These are phyloP conservation scores for Gymnopithys bicolor DNA, from an alignment of 2,797 vertebrate genomes.

Conservation along the genomic window DNA sequence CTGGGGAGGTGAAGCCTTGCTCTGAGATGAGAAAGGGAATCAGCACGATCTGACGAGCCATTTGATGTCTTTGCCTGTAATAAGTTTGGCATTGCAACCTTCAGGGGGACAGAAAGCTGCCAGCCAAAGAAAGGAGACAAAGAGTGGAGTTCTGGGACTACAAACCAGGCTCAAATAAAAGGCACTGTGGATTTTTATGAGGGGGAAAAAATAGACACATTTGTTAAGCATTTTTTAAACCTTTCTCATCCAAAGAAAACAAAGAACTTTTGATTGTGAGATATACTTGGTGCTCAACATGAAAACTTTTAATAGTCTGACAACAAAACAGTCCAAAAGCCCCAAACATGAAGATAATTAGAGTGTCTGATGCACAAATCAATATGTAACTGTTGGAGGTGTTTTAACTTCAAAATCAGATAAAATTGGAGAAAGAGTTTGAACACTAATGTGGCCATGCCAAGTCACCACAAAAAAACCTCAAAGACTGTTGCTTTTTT, in stretches of 20 bases:
- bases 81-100: neutral
- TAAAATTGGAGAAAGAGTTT: neutral
- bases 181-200: neutral
- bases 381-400: neutral
- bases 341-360: neutral
- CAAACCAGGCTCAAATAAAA: neutral
- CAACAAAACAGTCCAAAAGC: neutral
- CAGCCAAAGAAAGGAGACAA: neutral
- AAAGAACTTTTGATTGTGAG: neutral
- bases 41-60: slow-evolving; percentile 2
- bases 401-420: neutral
- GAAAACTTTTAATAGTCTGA: neutral
- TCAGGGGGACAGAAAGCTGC: slow-evolving; percentile 2
- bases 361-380: neutral
- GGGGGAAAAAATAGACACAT: rapidly evolving
- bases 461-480: neutral
- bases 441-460: neutral
- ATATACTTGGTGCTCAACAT: neutral
- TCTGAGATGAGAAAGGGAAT: slow-evolving; percentile 30
- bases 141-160: neutral
- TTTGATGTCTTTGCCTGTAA: slow-evolving; percentile 16
- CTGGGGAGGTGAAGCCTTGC: slow-evolving; percentile 1
- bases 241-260: neutral
- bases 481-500: neutral
- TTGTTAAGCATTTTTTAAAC: neutral